These are phyloP conservation scores for Syngnathoides biaculeatus DNA, from an alignment of 2,113 vertebrate species.

Conservation along the genomic window DNA sequence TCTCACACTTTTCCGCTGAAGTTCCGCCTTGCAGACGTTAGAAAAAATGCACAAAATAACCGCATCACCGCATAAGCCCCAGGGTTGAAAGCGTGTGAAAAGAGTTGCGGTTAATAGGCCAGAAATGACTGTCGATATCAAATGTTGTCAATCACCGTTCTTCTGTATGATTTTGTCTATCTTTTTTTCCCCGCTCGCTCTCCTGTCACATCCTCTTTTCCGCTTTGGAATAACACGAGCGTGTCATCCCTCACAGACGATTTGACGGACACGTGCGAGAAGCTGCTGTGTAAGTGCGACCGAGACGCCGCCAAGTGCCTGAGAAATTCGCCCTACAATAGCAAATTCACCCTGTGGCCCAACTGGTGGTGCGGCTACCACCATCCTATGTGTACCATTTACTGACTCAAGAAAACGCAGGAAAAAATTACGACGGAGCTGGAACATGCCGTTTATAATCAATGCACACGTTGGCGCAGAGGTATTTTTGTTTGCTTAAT, in stretches of 20 bases:
- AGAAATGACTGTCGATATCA: too few relatives aligned
- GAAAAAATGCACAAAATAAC: too few relatives aligned
- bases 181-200: background rate
- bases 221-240: constrained; percentile 2
- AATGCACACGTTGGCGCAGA: background rate
- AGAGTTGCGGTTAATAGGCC: too few relatives aligned
- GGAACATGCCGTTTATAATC: background rate
- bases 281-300: constrained; percentile 85
- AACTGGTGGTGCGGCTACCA: constrained; percentile 75
- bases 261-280: constrained; percentile 78
- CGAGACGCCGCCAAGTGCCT: constrained; percentile 80
- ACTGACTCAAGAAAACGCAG: constrained; percentile 38
- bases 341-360: constrained; percentile 77
- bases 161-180: background rate
- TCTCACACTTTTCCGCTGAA: too few relatives aligned
- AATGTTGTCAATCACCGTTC: background rate
- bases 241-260: constrained; percentile 75
- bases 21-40: too few relatives aligned
- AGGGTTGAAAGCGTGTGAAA: too few relatives aligned
- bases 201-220: background rate
- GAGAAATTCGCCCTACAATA: constrained; percentile 71
- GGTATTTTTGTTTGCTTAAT: background rate
- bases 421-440: background rate
- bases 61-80: too few relatives aligned
- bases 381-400: constrained; percentile 77